Evolutionary conservation across 2,113 vertebrate species (phyloP).

Genomic region (Tichodroma muraria): DNA sequence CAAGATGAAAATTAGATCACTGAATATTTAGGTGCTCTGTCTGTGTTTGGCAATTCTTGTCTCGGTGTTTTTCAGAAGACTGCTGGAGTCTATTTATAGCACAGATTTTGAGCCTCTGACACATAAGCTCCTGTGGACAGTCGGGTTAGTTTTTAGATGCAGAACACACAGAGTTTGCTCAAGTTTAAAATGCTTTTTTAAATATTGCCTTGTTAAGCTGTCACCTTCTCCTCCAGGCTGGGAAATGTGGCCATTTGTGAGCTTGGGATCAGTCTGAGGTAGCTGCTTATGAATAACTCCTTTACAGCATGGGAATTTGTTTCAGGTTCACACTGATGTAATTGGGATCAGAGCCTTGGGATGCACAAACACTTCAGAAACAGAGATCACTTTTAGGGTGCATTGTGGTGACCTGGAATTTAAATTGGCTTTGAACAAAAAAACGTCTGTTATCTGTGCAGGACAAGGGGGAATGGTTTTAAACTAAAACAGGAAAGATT

Average conservation of each 20-base stretch:
- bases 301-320: not conserved
- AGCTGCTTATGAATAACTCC: not conserved
- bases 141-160: not conserved
- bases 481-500: not conserved
- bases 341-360: not conserved
- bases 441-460: fast-evolving
- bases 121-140: not conserved
- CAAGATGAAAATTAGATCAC: not conserved
- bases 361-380: not conserved
- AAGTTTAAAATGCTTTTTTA: not conserved
- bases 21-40: constrained; percentile 10
- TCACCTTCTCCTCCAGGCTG: not conserved
- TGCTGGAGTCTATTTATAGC: constrained; percentile 35
- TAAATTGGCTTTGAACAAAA: not conserved
- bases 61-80: not conserved
- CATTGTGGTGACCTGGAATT: not conserved
- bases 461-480: not conserved
- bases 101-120: constrained; percentile 19
- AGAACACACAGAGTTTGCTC: not conserved
- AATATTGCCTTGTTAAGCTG: not conserved
- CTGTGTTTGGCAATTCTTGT: not conserved
- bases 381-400: not conserved
- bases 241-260: not conserved
- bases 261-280: not conserved
- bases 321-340: not conserved